phyloP scores from a whole-genome alignment of 1,140 invertebrate species.

The Bombyx mori region DNA sequence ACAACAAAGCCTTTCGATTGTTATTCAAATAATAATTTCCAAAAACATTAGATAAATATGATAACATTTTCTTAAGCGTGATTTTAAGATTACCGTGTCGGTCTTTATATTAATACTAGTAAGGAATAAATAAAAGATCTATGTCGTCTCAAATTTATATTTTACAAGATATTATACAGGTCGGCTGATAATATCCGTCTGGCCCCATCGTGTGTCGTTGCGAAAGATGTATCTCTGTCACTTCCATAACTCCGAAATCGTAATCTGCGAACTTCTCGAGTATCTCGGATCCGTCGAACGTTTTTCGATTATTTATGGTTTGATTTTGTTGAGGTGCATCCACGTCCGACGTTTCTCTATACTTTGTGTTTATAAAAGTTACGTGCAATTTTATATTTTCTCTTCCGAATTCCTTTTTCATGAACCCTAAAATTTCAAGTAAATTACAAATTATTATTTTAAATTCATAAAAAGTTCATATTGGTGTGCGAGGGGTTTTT shows the following conservation, averaged over 20 bases:
- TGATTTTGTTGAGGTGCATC: slow-evolving; percentile 2
- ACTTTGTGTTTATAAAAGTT: slow-evolving; percentile 63
- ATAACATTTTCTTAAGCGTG: too few relatives aligned
- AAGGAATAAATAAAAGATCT: too few relatives aligned
- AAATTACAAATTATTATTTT: too few relatives aligned
- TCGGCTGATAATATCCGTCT: slow-evolving; percentile 66
- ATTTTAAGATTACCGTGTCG: too few relatives aligned
- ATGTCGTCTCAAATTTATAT: too few relatives aligned
- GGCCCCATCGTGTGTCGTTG: slow-evolving; percentile 34
- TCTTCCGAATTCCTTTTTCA: slow-evolving; percentile 37
- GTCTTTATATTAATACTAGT: too few relatives aligned
- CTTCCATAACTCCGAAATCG: slow-evolving; percentile 59
- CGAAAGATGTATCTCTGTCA: slow-evolving; percentile 62
- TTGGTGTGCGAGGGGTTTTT: too few relatives aligned
- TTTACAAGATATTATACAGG: slow-evolving; percentile 37
- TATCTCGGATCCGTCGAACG: slow-evolving; percentile 62
- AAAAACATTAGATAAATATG: too few relatives aligned
- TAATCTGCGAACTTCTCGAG: slow-evolving; percentile 61
- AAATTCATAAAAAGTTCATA: too few relatives aligned
- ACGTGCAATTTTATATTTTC: slow-evolving; percentile 62
- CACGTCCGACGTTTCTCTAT: slow-evolving; percentile 24
- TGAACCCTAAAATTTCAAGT: slow-evolving; percentile 35
- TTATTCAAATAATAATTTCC: too few relatives aligned
- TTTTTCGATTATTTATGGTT: slow-evolving; percentile 23
- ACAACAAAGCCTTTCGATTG: too few relatives aligned